Percentiles rank a stretch among this genome's conserved stretches.
Evolutionary conservation across 2,888 invertebrate species (phyloP).

Genomic region (Ophion ventricosus): DNA sequence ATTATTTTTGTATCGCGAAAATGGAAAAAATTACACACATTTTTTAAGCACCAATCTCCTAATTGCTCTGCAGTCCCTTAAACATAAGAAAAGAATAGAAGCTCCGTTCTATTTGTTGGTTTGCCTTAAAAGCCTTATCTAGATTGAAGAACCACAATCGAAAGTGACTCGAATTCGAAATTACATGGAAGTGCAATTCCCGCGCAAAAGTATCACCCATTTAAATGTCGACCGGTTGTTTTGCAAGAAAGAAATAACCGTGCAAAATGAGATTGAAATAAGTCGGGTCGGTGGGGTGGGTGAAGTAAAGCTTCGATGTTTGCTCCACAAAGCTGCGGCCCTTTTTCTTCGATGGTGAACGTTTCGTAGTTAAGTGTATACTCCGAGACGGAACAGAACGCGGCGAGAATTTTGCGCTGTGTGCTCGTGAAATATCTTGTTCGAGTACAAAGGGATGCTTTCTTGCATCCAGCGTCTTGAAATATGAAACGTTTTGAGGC

Average conservation of each 20-base stretch:
- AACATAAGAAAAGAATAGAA: too few relatives aligned
- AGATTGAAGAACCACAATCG: not conserved
- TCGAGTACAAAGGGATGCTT: constrained; percentile 29
- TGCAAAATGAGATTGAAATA: constrained; percentile 2
- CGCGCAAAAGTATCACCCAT: not conserved
- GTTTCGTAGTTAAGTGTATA: not conserved
- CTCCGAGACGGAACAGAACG: not conserved
- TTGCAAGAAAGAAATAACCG: constrained; percentile 5
- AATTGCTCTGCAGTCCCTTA: too few relatives aligned
- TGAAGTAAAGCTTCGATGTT: not conserved
- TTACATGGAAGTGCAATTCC: not conserved
- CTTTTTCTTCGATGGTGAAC: not conserved
- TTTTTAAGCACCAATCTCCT: too few relatives aligned
- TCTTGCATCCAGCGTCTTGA: constrained; percentile 19
- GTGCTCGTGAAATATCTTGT: constrained; percentile 4
- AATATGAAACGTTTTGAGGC: constrained; percentile 1
- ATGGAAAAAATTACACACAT: too few relatives aligned
- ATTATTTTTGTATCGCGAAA: too few relatives aligned
- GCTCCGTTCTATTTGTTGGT: too few relatives aligned
- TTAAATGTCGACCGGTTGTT: constrained; percentile 1
- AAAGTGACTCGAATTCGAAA: not conserved
- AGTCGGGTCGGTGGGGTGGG: not conserved
- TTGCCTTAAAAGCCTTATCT: not conserved
- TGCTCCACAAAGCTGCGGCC: not conserved
- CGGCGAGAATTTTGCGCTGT: not conserved